Evolutionary conservation across 2,797 vertebrate genomes (phyloP), one percentile per base, ranked within the genome.

Genomic region (Enteromius thamalakanensis): DNA sequence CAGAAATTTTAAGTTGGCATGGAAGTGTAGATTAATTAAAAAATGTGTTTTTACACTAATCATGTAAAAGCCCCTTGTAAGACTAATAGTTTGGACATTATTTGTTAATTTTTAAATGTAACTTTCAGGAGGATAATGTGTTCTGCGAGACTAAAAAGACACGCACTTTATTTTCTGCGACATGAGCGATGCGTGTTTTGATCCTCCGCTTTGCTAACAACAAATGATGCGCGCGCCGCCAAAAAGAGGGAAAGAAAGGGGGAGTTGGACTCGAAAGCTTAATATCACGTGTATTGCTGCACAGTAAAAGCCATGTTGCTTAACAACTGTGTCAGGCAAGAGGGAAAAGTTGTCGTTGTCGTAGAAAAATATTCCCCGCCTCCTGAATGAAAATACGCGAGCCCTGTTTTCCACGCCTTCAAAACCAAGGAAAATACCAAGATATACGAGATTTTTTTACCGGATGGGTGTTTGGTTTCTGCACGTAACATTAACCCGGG

Each of bases 401-500:
- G 29, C 32, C 42, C 32, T 72, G 23, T 79, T 84, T 74, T 79
- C 80, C 84, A 79, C 80, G 69, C 84, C 84, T 82, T 45, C 40
- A 29, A 68, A 74, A 64, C 60, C 37, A 40, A 62, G 40, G 42
- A 65, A 78, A 79, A 78, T 32, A 78, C 8, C 58, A 40, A 60
- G 80, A 82, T 78, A 78, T 32, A 32, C 40, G 76, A 70, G 62
- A 82, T 47, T 47, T 47, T 75, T 76, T 68, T 23, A 6, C 60
- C 71, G 72, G 62, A 76, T 76, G 47, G 58, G 49, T 53, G 58
- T 29, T 64, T 67, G 45, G 45, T 40, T 67, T 75, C 53, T 53
- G 32, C 45, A 40, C 32, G 45, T 8, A 67, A 42, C 42, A 9
- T 42, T 42, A 42, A 15, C 17, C 15, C 4, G 51, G 9, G 11